Evolutionary conservation across 2,888 invertebrate species (phyloP).

Genomic region (Chaetoderma sp.): DNA sequence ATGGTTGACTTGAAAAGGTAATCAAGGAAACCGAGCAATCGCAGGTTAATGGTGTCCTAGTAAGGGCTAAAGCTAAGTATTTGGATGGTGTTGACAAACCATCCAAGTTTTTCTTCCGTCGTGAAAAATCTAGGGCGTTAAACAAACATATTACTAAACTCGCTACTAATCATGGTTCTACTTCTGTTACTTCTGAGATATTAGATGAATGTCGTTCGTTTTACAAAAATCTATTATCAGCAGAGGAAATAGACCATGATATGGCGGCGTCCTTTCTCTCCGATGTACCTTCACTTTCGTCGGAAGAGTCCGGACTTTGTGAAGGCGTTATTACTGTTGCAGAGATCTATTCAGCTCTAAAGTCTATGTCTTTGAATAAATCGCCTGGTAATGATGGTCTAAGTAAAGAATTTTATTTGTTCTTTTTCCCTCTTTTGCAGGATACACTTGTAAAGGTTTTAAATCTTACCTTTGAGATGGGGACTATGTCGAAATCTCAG

Average conservation of each 20-base stretch:
- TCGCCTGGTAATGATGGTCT: constrained; percentile 20
- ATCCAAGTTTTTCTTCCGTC: not conserved
- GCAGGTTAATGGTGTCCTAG: not conserved
- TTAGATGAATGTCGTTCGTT: not conserved
- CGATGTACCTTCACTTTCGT: not conserved
- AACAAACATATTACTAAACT: not conserved
- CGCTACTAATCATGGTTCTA: not conserved
- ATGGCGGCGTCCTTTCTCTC: not conserved
- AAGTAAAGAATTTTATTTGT: constrained; percentile 10
- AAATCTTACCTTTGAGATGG: not conserved
- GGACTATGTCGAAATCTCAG: not conserved
- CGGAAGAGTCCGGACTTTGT: not conserved
- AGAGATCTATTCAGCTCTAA: not conserved
- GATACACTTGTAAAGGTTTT: not conserved
- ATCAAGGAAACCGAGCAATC: not conserved
- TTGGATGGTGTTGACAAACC: not conserved
- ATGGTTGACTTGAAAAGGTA: not conserved
- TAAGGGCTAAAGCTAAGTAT: not conserved
- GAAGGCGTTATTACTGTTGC: not conserved
- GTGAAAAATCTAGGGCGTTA: not conserved
- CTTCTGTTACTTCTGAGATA: not conserved
- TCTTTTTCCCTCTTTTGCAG: not conserved
- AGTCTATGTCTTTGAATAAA: constrained; percentile 2
- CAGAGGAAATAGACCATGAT: not conserved
- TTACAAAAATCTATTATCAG: not conserved